These are phyloP conservation scores for Biston stratarius DNA, from an alignment of 2,888 invertebrate genomes.

Conservation along the genomic window DNA sequence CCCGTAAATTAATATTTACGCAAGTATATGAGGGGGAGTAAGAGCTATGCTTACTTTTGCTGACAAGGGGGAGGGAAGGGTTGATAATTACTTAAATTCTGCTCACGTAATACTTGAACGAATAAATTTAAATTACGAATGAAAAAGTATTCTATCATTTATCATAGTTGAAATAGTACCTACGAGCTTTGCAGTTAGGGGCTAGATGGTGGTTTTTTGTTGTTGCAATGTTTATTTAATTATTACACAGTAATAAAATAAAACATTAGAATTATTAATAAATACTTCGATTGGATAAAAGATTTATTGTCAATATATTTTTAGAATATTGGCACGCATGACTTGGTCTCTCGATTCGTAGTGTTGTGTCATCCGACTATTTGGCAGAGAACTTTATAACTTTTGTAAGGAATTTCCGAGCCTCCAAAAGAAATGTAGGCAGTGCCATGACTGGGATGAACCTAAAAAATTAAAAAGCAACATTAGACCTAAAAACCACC, in stretches of 20 bases:
- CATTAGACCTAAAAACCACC: not conserved
- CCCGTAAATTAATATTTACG: too few species aligned
- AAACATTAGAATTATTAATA: not conserved
- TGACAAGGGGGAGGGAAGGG: too few species aligned
- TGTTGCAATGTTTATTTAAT: too few species aligned
- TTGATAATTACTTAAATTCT: too few species aligned
- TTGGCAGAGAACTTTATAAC: slow-evolving; percentile 76
- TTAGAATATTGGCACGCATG: not conserved
- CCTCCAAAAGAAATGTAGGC: slow-evolving; percentile 76
- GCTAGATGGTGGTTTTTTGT: too few species aligned
- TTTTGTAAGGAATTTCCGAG: slow-evolving; percentile 64
- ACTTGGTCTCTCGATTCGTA: not conserved
- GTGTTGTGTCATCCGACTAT: slow-evolving; percentile 31
- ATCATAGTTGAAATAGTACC: too few species aligned
- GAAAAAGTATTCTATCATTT: too few species aligned
- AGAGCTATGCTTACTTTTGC: too few species aligned
- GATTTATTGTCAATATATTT: not conserved
- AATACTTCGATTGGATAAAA: not conserved
- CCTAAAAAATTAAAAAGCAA: slow-evolving; percentile 55
- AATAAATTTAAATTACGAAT: too few species aligned
- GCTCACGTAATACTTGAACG: too few species aligned
- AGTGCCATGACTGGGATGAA: slow-evolving; percentile 77
- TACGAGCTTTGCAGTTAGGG: too few species aligned
- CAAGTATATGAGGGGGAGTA: too few species aligned
- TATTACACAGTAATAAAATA: not conserved